phyloP scores from a whole-genome alignment of 1,140 invertebrate species.

The Caligus rogercresseyi region DNA sequence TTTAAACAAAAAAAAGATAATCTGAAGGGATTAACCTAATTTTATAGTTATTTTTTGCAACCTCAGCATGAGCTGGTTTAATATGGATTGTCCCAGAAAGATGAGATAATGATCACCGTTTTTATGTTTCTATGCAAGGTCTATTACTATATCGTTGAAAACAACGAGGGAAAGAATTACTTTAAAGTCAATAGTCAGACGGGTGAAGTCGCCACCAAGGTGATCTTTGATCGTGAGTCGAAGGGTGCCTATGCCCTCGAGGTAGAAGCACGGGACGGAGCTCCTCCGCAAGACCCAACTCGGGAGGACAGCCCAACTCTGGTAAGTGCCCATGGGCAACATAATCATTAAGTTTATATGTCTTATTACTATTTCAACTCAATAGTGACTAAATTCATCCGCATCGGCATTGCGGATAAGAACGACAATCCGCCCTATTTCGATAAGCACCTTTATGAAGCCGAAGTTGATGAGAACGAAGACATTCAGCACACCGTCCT shows the following conservation, averaged over 20 bases:
- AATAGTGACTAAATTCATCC: constrained; percentile 36
- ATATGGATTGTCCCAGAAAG: too few species aligned
- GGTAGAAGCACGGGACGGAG: constrained; percentile 78
- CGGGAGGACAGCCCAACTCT: constrained; percentile 72
- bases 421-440: constrained; percentile 93
- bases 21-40: too few species aligned
- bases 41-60: too few species aligned
- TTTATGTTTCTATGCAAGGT: constrained; percentile 42
- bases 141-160: constrained; percentile 76
- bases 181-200: constrained; percentile 85
- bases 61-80: too few species aligned
- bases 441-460: constrained; percentile 84
- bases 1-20: too few species aligned
- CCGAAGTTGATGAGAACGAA: constrained; percentile 92
- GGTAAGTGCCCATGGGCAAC: constrained; percentile 38
- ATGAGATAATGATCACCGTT: too few species aligned
- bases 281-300: constrained; percentile 71
- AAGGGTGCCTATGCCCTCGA: constrained; percentile 82
- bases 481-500: constrained; percentile 90
- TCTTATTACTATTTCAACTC: neutral
- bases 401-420: constrained; percentile 50
- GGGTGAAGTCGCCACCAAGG: constrained; percentile 80
- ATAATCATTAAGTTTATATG: neutral
- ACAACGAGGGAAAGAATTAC: constrained; percentile 72
- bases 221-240: constrained; percentile 75